Evolutionary conservation across 1,140 invertebrate genomes (phyloP).

Genomic region (Leptestheria dahalacensis): DNA sequence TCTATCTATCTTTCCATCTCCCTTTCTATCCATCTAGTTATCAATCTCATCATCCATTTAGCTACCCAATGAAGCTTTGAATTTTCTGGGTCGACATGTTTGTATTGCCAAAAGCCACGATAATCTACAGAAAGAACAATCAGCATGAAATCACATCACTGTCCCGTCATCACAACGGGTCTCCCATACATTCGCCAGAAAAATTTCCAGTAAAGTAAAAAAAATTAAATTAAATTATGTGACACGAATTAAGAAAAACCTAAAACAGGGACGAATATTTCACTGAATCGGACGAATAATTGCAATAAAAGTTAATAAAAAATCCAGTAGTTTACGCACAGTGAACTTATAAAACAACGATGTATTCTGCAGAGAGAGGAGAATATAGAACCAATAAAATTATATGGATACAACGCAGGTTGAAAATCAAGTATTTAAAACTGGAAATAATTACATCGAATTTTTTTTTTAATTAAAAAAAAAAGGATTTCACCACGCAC

Average conservation of each 20-base stretch:
- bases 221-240: background rate
- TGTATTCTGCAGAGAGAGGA: background rate
- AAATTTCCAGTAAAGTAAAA: background rate
- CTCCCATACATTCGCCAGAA: background rate
- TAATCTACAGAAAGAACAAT: slow-evolving; percentile 13
- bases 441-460: background rate
- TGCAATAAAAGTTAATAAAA: no score
- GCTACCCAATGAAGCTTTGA: no score
- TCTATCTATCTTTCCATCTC: no score
- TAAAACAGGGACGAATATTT: no score
- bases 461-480: no score
- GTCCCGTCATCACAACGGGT: slow-evolving; percentile 8
- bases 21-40: no score
- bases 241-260: background rate
- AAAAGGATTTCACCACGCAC: no score
- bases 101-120: slow-evolving; percentile 13
- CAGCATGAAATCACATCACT: slow-evolving; percentile 12
- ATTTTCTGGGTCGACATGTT: slow-evolving; percentile 9
- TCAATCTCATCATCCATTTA: no score
- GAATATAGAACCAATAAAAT: background rate
- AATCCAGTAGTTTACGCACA: no score
- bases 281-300: no score
- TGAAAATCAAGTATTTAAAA: background rate
- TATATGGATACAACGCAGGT: background rate
- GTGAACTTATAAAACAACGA: no score